Evolutionary conservation across 2,113 vertebrate genomes (phyloP), one percentile per base, ranked within the genome.

Genomic region (Tachycineta bicolor): DNA sequence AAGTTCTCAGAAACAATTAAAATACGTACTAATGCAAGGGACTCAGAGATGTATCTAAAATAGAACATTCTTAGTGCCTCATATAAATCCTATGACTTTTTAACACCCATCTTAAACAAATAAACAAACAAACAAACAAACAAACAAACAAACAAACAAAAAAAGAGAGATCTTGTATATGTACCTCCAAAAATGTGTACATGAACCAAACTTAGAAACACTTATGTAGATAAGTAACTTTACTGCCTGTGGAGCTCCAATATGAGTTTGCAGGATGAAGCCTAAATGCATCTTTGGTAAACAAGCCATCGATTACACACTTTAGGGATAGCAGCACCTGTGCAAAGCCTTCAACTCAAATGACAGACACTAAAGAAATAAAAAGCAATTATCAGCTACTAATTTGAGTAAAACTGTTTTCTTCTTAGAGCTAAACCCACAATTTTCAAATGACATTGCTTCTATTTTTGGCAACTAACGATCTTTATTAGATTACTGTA

Each of bases 271-370:
- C 82, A 96, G 94, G 96, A 95, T 97, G 93, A 95, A 95, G 86
- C 65, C 65, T 90, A 96, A 94, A 91, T 92, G 92, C 93, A 84
- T 97, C 97, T 96, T 97, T 92, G 96, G 94, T 97, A 97, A 97
- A 97, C 94, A 96, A 96, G 92, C 94, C 95, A 92, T 96, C 97
- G 96, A 97, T 97, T 97, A 97, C 88, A 95, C 95, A 97, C 96
- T 97, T 97, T 97, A 96, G 90, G 93, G 88, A 94, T 12, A 37
- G 86, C 95, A 94, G 90, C 96, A 97, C 96, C 97, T 97, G 95
- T 94, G 97, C 97, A 97, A 96, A 96, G 90, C 94, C 94, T 97
- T 89, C 93, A 90, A 83, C 84, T 93, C 94, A 96, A 93, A 94
- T 22, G 80, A 96, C 76, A 95, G 88, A 84, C 81, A 63, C 69